Evolutionary conservation across 1,140 invertebrate genomes (phyloP), one percentile per base, ranked within the genome.

Genomic region (Diachasmimorpha longicaudata): DNA sequence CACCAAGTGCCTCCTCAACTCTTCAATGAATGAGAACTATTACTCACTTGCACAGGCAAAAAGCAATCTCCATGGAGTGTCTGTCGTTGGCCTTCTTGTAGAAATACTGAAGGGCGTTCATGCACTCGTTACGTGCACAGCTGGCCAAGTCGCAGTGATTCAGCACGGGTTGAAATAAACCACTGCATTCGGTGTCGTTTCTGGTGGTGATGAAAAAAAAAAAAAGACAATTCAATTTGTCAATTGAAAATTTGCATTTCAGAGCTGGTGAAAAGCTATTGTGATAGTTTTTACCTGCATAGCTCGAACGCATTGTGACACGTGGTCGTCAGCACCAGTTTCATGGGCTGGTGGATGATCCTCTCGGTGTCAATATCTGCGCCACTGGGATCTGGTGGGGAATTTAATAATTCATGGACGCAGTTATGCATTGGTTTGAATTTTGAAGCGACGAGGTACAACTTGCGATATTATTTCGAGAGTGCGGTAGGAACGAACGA

Each of bases 11-110:
- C 39, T 73, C n/a, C 44, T 66, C 55, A 44, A 66, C 69, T 58
- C 31, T 52, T 48, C 46, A 52, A 77, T 72, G 75, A 79, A 75
- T 79, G 76, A 79, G 52, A 70, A 21, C 68, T 69, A 79, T 76
- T 78, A 92, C 93, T 94, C 89, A 97, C 96, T 94, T 96, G 95
- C 96, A 97, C 58, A 97, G 90, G 86, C 96, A 97, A 89, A 97
- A 96, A 76, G 95, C 96, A 79, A 97, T 95, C 85, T 97, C 95
- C 73, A 96, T 91, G 80, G 94, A 95, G 91, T 95, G 94, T 77
- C 93, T 92, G 72, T 94, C 92, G 68, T 93, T 92, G 5, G 93
- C 93, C 77, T 93, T 93, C 81, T 94, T 91, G 87, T 96, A 97
- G 87, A 97, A 96, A 68, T 92, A 92, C 83, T 96, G 93, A 78